These are phyloP conservation scores for Vipera latastei DNA, from an alignment of 2,797 vertebrate species.

Conservation along the genomic window DNA sequence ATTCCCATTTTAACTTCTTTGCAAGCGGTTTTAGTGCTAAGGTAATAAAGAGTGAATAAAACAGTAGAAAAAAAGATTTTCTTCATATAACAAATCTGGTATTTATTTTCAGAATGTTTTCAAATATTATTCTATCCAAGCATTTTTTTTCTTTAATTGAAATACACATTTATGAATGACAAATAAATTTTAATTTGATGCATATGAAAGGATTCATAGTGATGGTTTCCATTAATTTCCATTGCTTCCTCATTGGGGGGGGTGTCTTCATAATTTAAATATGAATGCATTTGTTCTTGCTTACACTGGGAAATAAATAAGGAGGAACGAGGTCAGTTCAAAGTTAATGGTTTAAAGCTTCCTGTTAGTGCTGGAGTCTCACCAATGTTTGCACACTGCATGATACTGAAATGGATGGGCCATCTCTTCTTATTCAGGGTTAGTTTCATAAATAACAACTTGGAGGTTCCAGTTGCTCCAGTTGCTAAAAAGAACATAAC, in stretches of 20 bases:
- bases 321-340: background rate
- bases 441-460: background rate
- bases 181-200: background rate
- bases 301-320: background rate
- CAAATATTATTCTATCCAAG: background rate
- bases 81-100: background rate
- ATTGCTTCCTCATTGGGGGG: background rate
- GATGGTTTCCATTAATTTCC: background rate
- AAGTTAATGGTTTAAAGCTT: background rate
- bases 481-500: background rate
- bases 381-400: background rate
- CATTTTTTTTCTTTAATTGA: background rate
- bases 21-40: background rate
- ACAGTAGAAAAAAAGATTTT: background rate
- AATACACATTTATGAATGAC: background rate
- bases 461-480: background rate
- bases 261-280: background rate
- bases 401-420: background rate
- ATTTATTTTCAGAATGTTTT: background rate
- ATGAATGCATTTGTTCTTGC: background rate
- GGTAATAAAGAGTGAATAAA: background rate
- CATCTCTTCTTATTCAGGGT: background rate
- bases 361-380: background rate
- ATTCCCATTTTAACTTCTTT: background rate
- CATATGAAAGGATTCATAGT: background rate